Conservation (phyloP, 2,113 vertebrate genomes). For the Arvicanthis niloticus region DNA sequence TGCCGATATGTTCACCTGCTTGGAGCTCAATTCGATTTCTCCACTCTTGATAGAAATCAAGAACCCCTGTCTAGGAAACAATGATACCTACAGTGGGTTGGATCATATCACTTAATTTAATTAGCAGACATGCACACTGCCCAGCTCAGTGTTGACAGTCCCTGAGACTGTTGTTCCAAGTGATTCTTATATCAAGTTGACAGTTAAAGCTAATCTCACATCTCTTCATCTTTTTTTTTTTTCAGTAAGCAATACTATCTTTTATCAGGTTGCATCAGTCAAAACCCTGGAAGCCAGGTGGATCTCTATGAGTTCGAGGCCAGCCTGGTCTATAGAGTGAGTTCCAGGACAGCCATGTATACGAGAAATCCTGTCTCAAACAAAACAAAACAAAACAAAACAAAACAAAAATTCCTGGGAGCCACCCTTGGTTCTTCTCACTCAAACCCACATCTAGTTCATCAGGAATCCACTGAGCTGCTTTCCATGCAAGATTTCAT, state of each 20-base stretch:
- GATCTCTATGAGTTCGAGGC: not conserved
- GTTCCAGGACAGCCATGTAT: not conserved
- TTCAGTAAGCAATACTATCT: not conserved
- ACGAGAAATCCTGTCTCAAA: not conserved
- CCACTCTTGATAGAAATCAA: not conserved
- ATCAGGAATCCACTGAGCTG: not conserved
- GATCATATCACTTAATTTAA: too few species aligned
- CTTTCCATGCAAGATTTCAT: conserved; percentile 21
- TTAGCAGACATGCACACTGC: not conserved
- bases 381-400: not conserved
- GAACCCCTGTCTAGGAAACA: not conserved
- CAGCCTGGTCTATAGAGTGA: not conserved
- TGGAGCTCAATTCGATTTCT: not conserved
- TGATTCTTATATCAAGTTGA: not conserved
- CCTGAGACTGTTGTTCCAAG: not conserved
- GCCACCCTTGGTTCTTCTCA: not conserved
- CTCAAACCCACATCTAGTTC: not conserved
- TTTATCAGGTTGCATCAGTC: conserved; percentile 9
- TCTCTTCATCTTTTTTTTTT: conserved; percentile 6
- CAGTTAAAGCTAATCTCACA: not conserved
- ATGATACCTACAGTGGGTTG: not conserved
- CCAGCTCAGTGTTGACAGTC: too few species aligned
- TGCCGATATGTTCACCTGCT: not conserved
- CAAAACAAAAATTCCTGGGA: not conserved
- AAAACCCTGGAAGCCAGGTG: not conserved